phyloP scores from a whole-genome alignment of 2,113 vertebrate species.

The Ginglymostoma cirratum region DNA sequence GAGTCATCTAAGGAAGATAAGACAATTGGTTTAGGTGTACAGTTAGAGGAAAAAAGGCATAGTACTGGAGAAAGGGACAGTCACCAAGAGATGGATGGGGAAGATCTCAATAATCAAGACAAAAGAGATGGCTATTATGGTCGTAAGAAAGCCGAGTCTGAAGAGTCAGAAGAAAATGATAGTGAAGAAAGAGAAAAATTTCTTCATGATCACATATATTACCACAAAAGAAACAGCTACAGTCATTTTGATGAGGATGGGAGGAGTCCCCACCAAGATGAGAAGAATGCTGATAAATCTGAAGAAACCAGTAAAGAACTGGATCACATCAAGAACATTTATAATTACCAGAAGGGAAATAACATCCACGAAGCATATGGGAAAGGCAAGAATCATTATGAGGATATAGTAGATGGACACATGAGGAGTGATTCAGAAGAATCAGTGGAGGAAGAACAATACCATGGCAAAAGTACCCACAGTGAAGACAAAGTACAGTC shows the following conservation, averaged over 20 bases:
- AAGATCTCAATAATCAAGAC: constrained; percentile 44
- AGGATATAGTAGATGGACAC: not conserved
- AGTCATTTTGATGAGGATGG: constrained; percentile 48
- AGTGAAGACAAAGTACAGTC: constrained; percentile 38
- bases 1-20: constrained; percentile 37
- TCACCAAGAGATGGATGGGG: constrained; percentile 37
- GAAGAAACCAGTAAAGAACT: constrained; percentile 38
- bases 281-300: not conserved
- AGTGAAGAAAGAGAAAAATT: constrained; percentile 50
- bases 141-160: constrained; percentile 40
- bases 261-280: constrained; percentile 38
- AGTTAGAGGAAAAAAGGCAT: constrained; percentile 47
- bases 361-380: not conserved
- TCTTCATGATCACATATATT: constrained; percentile 41
- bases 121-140: constrained; percentile 39
- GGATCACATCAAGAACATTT: constrained; percentile 42
- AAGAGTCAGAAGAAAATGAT: constrained; percentile 52
- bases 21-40: not conserved
- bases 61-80: constrained; percentile 44
- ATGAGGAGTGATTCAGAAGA: not conserved
- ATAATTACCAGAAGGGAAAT: not conserved
- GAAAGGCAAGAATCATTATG: not conserved
- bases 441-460: constrained; percentile 42
- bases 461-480: not conserved
- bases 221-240: constrained; percentile 41